Evolutionary conservation across 2,797 vertebrate species (phyloP).

Genomic region (Pseudochaenichthys georgianus): DNA sequence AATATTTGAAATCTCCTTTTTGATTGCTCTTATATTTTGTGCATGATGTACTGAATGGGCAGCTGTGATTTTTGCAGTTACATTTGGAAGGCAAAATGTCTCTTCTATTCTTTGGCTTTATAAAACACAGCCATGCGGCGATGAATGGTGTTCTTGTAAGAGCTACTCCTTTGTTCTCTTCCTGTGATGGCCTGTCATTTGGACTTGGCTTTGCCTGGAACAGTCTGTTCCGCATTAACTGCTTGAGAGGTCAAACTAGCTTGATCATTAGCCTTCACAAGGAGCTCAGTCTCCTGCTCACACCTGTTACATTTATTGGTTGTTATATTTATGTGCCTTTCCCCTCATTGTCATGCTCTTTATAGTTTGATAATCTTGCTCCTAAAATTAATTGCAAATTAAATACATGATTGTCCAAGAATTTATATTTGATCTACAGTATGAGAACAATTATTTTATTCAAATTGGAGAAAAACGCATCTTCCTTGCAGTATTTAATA

Average conservation of each 20-base stretch:
- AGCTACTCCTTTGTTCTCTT: slow-evolving; percentile 63
- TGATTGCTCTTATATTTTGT: background rate
- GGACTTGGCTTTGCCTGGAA: slow-evolving; percentile 55
- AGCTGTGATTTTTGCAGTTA: background rate
- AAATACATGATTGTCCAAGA: background rate
- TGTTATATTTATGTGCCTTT: slow-evolving; percentile 19
- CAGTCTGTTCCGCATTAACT: slow-evolving; percentile 77
- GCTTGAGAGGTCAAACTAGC: slow-evolving; percentile 73
- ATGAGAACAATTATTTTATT: background rate
- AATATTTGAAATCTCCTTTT: too few relatives aligned
- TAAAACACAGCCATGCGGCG: slow-evolving; percentile 27
- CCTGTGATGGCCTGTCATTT: slow-evolving; percentile 64
- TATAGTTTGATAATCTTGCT: background rate
- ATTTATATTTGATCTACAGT: background rate
- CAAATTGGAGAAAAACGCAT: slow-evolving; percentile 6
- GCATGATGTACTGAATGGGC: background rate
- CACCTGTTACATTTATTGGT: slow-evolving; percentile 32
- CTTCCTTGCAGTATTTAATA: slow-evolving; percentile 8
- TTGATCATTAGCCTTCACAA: slow-evolving; percentile 73
- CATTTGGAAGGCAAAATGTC: background rate
- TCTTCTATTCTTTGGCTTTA: slow-evolving; percentile 38
- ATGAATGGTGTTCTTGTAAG: slow-evolving; percentile 44
- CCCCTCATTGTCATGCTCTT: background rate
- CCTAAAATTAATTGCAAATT: background rate
- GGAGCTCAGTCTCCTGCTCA: slow-evolving; percentile 40